A percentile compares a stretch with the other conserved stretches of the same genome.
phyloP scores from a whole-genome alignment of 1,140 invertebrate species.

The Drosophila lacertosa region DNA sequence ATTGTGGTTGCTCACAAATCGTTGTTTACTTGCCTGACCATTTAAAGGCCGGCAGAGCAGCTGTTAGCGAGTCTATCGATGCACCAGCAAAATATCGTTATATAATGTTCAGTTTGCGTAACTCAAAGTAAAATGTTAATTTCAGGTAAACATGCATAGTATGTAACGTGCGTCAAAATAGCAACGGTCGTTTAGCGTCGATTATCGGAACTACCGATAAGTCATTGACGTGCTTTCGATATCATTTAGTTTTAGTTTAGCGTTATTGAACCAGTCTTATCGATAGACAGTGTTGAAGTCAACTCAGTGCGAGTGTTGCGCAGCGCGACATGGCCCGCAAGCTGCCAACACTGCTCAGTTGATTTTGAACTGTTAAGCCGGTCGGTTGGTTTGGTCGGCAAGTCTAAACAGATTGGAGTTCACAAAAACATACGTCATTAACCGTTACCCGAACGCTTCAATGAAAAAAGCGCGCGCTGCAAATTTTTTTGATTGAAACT shows the following conservation, averaged over 20 bases:
- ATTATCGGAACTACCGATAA: no score
- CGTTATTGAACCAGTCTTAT: not conserved
- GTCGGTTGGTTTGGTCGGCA: constrained; percentile 21
- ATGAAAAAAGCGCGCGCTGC: constrained; percentile 58
- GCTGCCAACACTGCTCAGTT: constrained; percentile 34
- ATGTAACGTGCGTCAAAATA: no score
- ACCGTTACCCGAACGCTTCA: constrained; percentile 35
- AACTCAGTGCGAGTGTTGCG: not conserved
- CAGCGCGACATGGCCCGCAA: not conserved
- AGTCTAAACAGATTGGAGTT: not conserved
- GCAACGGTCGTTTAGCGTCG: no score
- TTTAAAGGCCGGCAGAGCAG: constrained; percentile 11
- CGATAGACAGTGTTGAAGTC: not conserved
- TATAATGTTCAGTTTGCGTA: not conserved
- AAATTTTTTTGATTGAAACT: constrained; percentile 23
- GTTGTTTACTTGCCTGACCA: constrained; percentile 29
- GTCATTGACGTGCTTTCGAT: not conserved
- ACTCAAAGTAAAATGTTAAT: not conserved
- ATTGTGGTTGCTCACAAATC: not conserved
- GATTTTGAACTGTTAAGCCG: constrained; percentile 56
- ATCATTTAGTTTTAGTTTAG: not conserved
- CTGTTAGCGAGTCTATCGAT: constrained; percentile 28
- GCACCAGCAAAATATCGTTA: not conserved
- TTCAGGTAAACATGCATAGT: no score
- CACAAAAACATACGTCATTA: constrained; percentile 32